Evolutionary conservation across 2,888 invertebrate species (phyloP), one percentile per base, ranked within the genome.

Genomic region (Rhopalosiphum nymphaeae): DNA sequence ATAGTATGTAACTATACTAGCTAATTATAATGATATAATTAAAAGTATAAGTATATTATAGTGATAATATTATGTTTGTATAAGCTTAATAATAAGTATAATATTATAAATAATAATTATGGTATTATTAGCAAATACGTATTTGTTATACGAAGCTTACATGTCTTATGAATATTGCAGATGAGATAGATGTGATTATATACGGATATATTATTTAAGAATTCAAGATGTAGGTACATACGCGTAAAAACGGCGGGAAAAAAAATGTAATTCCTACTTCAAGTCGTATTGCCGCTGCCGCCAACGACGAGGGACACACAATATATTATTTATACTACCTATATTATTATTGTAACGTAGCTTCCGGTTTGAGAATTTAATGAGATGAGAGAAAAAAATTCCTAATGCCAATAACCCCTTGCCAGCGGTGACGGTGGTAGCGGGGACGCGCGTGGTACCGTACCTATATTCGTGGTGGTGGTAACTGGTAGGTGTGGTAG

Each of bases 361-460:
- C 46, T 84, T 85, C 44, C 91, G 91, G 91, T 91, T 91, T 57
- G 44, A 11, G 44, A 56, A 85, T 57, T 42, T 49, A 78, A 67
- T 26, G 90, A 91, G 85, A 85, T 11, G 10, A 57, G 26, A 85
- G 44, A 85, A 84, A 91, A 85, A 25, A 91, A 85, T 85, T 85
- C 11, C 5, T 21, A 91, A n/a, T 44, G 91, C 53, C 91, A 91
- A 91, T 91, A 84, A 84, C 91, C 91, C 84, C 53, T 87, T 49
- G 86, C 16, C 46, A 5, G 44, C 85, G 44, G 44, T 13, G 13
- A 9, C 49, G 16, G 49, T 7, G n/a, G n/a, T n/a, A 21, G 53
- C 36, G 11, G 56, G 9, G 36, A 78, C 78, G 78, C 78, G 78
- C 2, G 78, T 78, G 36, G 78, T 78, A 78, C 21, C 16, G 36